Base-by-base conservation (phyloP, 2,797 vertebrate genomes). In the Takifugu ocellatus region DNA sequence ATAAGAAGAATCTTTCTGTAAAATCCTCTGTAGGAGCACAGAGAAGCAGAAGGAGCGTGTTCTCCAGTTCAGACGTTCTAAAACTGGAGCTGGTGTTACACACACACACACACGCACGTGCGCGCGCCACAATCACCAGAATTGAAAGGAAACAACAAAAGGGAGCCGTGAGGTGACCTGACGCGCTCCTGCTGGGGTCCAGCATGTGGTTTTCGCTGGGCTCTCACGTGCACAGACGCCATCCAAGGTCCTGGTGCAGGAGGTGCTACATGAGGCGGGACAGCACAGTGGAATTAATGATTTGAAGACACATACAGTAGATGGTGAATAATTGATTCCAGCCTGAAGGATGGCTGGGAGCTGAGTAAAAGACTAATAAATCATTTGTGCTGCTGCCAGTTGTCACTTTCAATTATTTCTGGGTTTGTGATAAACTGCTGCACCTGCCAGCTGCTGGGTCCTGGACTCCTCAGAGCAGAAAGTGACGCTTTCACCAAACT, bases 351-450 rank as follows among this genome's bases (percentile, higher is more conserved):
- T 94, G 94, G 94, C 93, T 94, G 93, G 93, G 92, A 96, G 94
- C 94, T 88, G 93, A 96, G 94, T 96, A 94, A 96, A 98, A 95
- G 94, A 94, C 94, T 97, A 96, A 97, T 98, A 97, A 99, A 99
- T 98, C 95, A 98, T 97, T 96, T 96, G 95, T 98, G 95, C 90
- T 91, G 92, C 92, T 96, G 93, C 94, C 94, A 94, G 92, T 95
- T 98, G 95, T 97, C 95, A 96, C 94, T 94, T 96, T 92, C 91
- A 94, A 94, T 98, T 97, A 96, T 96, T 95, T 94, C 94, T 95
- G 94, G 93, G 91, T 94, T 93, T 93, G 92, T 94, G 94, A 96
- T 96, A 93, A 96, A 96, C 94, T 92, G 92, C 92, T 92, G 92
- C 94, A 95, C 94, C 94, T 97, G 95, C 94, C 94, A 92, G 92